These are phyloP conservation scores for Crax fasciolata DNA, from an alignment of 2,797 vertebrate species.

Conservation along the genomic window DNA sequence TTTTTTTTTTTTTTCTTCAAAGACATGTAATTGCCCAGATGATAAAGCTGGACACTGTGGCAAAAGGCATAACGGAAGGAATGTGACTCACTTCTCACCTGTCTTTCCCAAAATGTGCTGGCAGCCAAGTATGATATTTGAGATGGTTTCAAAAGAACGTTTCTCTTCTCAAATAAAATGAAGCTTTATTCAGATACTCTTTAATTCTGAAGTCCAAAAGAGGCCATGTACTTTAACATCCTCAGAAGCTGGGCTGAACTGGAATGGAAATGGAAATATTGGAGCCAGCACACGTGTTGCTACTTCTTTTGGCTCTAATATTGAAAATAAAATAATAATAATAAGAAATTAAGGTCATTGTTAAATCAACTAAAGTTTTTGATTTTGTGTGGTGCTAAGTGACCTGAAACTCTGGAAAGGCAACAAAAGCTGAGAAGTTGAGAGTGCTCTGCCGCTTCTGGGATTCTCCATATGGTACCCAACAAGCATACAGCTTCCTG, in stretches of 20 bases:
- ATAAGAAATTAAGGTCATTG: not conserved
- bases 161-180: constrained; percentile 68
- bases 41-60: constrained; percentile 33
- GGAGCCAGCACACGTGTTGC: constrained; percentile 52
- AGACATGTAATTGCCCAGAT: not conserved
- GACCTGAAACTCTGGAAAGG: not conserved
- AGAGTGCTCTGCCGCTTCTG: not conserved
- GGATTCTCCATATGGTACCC: not conserved
- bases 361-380: not conserved
- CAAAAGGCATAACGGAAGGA: constrained; percentile 67
- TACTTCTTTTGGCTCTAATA: constrained; percentile 43
- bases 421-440: not conserved
- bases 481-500: not conserved
- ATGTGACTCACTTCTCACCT: constrained; percentile 76
- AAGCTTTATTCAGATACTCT: constrained; percentile 65
- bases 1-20: not conserved
- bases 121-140: constrained; percentile 71
- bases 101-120: constrained; percentile 70
- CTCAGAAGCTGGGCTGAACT: constrained; percentile 41
- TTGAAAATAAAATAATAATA: not conserved
- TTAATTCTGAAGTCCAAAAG: constrained; percentile 56
- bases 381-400: not conserved
- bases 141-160: constrained; percentile 75
- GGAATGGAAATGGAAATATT: constrained; percentile 50
- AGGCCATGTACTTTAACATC: not conserved